phyloP scores from a whole-genome alignment of 2,113 vertebrate genomes.

The Callaeas wilsoni region DNA sequence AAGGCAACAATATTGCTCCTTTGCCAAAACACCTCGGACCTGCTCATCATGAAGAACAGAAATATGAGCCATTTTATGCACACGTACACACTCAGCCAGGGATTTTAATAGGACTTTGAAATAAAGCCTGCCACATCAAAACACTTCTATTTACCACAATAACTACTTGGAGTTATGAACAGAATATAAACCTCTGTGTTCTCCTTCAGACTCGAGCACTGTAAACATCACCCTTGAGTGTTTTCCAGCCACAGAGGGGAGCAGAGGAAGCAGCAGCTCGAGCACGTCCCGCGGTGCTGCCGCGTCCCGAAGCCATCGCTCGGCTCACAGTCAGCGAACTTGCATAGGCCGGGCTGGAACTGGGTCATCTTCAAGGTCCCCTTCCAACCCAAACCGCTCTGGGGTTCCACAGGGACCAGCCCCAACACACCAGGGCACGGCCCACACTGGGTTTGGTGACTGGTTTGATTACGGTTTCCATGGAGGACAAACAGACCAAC shows the following conservation, averaged over 20 bases:
- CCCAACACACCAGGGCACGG: background rate
- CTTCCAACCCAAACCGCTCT: background rate
- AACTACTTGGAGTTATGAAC: background rate
- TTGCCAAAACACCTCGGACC: fast-evolving
- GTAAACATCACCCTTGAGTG: background rate
- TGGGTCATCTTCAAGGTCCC: background rate
- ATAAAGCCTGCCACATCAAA: background rate
- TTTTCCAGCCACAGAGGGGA: background rate
- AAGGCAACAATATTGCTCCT: background rate
- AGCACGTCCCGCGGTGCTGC: fast-evolving
- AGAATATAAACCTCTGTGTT: background rate
- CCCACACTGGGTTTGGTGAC: background rate
- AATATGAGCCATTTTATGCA: background rate
- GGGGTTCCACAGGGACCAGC: background rate
- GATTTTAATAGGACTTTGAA: background rate
- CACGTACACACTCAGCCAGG: fast-evolving
- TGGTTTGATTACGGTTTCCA: background rate
- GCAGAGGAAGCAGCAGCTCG: background rate
- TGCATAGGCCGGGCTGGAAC: fast-evolving
- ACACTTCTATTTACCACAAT: background rate
- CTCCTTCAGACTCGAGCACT: background rate
- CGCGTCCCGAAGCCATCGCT: background rate
- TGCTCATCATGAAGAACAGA: fast-evolving
- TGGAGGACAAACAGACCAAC: background rate
- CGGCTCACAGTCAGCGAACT: background rate